phyloP scores from a whole-genome alignment of 2,797 vertebrate genomes.

The Prionace glauca region DNA sequence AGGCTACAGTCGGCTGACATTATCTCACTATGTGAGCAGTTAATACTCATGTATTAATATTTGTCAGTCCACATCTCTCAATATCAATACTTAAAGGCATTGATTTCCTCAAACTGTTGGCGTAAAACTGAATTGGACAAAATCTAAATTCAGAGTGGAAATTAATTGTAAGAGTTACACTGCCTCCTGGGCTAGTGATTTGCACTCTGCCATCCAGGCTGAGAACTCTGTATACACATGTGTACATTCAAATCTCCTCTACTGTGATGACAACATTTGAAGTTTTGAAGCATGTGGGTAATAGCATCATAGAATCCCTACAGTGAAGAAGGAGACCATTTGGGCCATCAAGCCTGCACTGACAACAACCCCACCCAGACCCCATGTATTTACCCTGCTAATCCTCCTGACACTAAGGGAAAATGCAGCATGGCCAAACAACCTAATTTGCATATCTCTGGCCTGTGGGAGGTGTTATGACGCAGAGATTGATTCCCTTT shows the following conservation, averaged over 20 bases:
- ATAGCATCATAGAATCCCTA: not conserved
- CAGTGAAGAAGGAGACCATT: too few species aligned
- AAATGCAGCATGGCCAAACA: too few species aligned
- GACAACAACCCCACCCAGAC: too few species aligned
- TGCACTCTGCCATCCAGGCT: not conserved
- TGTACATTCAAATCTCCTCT: not conserved
- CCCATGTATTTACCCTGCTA: too few species aligned
- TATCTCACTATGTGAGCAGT: not conserved
- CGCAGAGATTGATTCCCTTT: too few species aligned
- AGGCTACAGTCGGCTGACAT: not conserved
- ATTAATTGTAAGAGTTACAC: not conserved
- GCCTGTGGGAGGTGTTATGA: too few species aligned
- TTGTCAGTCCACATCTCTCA: not conserved
- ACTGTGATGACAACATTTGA: not conserved
- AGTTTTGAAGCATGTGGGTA: too few species aligned
- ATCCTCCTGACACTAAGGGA: too few species aligned
- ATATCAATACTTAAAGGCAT: not conserved
- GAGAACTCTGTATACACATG: too few species aligned
- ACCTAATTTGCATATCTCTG: too few species aligned
- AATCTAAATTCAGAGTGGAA: not conserved
- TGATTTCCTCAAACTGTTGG: not conserved
- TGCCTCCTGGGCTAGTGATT: not conserved
- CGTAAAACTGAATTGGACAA: not conserved
- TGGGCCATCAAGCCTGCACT: too few species aligned
- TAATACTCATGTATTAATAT: not conserved